A percentile compares a stretch with the other conserved stretches of the same genome.
Evolutionary conservation across 2,113 vertebrate species (phyloP).

Genomic region (Corythornis cristatus): DNA sequence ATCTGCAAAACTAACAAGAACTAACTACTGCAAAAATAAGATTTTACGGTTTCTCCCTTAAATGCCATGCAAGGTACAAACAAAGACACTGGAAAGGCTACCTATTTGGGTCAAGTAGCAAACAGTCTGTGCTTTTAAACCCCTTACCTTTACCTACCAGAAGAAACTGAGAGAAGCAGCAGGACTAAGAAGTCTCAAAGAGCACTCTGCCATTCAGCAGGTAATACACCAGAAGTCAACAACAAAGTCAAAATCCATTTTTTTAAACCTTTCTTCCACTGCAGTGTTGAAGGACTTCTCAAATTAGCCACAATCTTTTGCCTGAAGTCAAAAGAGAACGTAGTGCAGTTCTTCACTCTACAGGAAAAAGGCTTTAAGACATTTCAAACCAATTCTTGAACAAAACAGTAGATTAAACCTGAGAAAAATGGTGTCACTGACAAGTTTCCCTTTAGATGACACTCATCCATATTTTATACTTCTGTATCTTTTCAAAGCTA

Average conservation of each 20-base stretch:
- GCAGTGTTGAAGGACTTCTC: not conserved
- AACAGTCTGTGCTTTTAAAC: not conserved
- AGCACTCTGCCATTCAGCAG: not conserved
- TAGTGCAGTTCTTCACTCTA: not conserved
- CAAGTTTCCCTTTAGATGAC: not conserved
- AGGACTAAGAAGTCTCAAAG: not conserved
- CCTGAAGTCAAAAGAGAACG: not conserved
- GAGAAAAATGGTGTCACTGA: not conserved
- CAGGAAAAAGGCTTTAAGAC: slow-evolving; percentile 17
- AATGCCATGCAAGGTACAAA: not conserved
- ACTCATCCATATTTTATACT: not conserved
- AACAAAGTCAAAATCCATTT: not conserved
- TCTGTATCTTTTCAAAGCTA: not conserved
- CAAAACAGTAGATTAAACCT: not conserved
- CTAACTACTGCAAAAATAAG: not conserved
- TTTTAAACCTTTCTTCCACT: not conserved
- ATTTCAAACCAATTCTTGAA: not conserved
- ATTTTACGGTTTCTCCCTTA: not conserved
- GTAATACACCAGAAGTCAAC: not conserved
- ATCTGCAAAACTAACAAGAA: not conserved
- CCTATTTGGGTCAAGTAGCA: not conserved
- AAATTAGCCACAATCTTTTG: not conserved
- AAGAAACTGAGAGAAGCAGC: not conserved
- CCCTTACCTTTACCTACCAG: not conserved
- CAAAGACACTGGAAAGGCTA: not conserved